Evolutionary conservation across 2,113 vertebrate genomes (phyloP), one percentile per base, ranked within the genome.

Genomic region (Pyrgilauda ruficollis): DNA sequence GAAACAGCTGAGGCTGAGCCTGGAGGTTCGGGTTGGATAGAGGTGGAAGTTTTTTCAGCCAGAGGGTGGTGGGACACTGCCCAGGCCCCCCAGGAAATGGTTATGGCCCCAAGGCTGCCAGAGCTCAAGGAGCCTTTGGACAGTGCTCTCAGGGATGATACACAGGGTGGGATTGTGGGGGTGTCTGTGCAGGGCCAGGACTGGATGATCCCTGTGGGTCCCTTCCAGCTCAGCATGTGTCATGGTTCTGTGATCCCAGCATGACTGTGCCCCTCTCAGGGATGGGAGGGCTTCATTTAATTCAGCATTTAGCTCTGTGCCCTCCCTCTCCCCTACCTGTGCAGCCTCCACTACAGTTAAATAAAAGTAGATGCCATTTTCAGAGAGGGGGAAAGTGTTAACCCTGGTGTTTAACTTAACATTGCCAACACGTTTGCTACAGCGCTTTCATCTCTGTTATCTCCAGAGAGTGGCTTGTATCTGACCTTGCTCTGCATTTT

Each of bases 401-500:
- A 63, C 30, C 24, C 39, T 27, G 31, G 11, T 23, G 39, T 35
- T 79, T 19, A 46, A 68, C 19, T 56, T 84, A 59, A 55, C 56
- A 85, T 83, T 92, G 52, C 52, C 1, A 2, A 30, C 50, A 13
- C 4, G 5, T 70, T 91, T 76, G n/a, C 61, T 84, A 14, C 28
- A 31, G 56, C 9, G 1, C 68, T 88, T 86, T 33, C 66, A 30
- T 79, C 70, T 72, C 26, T 72, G 26, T 68, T 88, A 66, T 64
- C 87, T 91, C 72, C 49, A 24, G 87, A 67, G 84, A 39, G 62
- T 23, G 58, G 15, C 55, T 91, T 83, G 17, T 85, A 49, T 61
- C 76, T 92, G 76, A 80, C 87, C 73, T 83, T 92, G 58, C 49
- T 84, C 39, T 87, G 74, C 55, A 13, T 93, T 96, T 92, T 95